phyloP scores from a whole-genome alignment of 2,888 invertebrate species.

The Nephrotoma appendiculata region DNA sequence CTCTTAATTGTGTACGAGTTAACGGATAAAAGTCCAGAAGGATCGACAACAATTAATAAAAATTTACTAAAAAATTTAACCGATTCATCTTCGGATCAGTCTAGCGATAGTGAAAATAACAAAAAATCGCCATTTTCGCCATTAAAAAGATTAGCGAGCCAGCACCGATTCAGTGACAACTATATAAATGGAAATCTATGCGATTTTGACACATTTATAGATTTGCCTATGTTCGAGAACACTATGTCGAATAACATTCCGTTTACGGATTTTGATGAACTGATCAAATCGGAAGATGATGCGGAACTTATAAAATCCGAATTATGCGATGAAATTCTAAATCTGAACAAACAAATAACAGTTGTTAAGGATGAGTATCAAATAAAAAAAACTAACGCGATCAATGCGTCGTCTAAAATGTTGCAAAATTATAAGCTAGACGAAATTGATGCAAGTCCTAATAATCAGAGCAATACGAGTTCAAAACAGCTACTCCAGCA shows the following conservation, averaged over 20 bases:
- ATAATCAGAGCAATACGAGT: not conserved
- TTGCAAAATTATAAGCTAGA: not conserved
- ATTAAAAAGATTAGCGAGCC: not conserved
- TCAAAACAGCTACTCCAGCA: conserved; percentile 17
- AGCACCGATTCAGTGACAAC: not conserved
- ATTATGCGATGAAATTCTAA: not conserved
- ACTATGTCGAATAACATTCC: not conserved
- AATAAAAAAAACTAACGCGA: not conserved
- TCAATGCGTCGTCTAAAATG: not conserved
- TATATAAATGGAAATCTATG: not conserved
- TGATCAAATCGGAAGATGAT: conserved; percentile 13
- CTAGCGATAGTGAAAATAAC: conserved; percentile 24
- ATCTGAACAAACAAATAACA: not conserved
- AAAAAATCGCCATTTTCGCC: not conserved
- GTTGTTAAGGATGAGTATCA: not conserved
- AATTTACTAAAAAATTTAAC: not conserved
- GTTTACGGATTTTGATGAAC: conserved; percentile 29
- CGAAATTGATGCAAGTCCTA: not conserved
- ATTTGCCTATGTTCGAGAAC: not conserved
- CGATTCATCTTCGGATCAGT: conserved; percentile 20
- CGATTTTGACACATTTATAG: not conserved
- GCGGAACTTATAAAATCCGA: not conserved
- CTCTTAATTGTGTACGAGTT: not conserved
- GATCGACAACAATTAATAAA: not conserved
- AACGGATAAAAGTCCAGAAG: not conserved